Conservation (phyloP, 2,888 invertebrate species). For the Teinopalpus imperialis region DNA sequence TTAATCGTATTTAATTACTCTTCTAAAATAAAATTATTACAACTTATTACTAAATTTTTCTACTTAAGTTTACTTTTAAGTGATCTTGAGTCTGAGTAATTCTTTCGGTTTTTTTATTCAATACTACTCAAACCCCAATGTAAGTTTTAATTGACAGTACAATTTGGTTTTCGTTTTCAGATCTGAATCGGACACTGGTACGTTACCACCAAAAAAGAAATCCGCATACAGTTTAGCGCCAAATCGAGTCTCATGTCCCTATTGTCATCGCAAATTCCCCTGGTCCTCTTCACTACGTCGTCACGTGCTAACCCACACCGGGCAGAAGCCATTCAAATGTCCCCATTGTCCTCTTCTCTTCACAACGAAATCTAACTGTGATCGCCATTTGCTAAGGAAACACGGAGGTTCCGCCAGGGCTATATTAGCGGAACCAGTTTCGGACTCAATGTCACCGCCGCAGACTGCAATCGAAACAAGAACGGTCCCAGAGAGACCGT, state of each 20-base stretch:
- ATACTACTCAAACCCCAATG: no score
- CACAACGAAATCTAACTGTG: slow-evolving; percentile 98
- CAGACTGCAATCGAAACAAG: slow-evolving; percentile 68
- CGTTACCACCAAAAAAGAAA: slow-evolving; percentile 88
- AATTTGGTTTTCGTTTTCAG: slow-evolving; percentile 56
- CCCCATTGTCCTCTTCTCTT: slow-evolving; percentile 95
- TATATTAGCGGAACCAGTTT: slow-evolving; percentile 62
- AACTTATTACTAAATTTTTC: no score
- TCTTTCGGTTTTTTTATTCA: no score
- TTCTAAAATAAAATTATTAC: no score
- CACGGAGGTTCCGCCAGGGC: slow-evolving; percentile 83
- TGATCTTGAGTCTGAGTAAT: no score
- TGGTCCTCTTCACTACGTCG: slow-evolving; percentile 98
- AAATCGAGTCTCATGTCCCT: slow-evolving; percentile 95
- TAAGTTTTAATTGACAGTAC: neutral
- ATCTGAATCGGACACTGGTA: slow-evolving; percentile 84
- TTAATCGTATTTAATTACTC: no score
- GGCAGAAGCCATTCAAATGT: slow-evolving; percentile 98
- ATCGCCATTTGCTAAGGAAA: slow-evolving; percentile 94
- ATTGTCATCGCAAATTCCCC: slow-evolving; percentile 96
- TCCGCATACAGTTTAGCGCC: slow-evolving; percentile 98
- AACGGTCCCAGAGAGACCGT: slow-evolving; percentile 89
- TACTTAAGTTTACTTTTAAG: no score
- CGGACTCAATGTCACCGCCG: slow-evolving; percentile 55
- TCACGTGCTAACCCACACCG: slow-evolving; percentile 97